phyloP scores from a whole-genome alignment of 1,140 invertebrate genomes.

The Idris sp. region DNA sequence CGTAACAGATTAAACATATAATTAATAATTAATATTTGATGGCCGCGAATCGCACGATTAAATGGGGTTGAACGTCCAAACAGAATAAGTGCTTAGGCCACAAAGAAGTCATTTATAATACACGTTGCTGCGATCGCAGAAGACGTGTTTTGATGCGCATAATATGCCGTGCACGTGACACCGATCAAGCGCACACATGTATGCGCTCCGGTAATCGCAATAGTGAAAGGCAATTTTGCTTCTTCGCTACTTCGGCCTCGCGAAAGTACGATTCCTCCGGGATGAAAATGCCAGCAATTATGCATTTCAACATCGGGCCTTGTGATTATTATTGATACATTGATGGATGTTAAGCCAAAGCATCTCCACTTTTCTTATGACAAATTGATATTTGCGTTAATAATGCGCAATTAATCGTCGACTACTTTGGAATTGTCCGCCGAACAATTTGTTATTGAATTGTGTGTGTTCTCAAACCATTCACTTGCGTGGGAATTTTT shows the following conservation, averaged over 20 bases:
- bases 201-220: constrained; percentile 29
- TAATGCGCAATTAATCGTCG: constrained; percentile 51
- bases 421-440: constrained; percentile 24
- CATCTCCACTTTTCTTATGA: constrained; percentile 34
- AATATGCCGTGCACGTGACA: constrained; percentile 42
- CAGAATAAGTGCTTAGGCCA: constrained; percentile 8
- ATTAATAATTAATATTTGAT: constrained; percentile 59
- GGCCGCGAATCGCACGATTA: constrained; percentile 25
- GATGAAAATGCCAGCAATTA: constrained; percentile 59
- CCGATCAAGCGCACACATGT: constrained; percentile 34
- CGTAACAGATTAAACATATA: constrained; percentile 50
- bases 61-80: too few species aligned
- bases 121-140: too few species aligned
- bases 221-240: constrained; percentile 57
- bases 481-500: constrained; percentile 38
- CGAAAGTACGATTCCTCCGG: constrained; percentile 41
- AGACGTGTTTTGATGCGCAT: too few species aligned
- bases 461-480: background rate
- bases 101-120: constrained; percentile 54
- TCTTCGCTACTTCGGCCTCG: constrained; percentile 27
- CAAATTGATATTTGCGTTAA: constrained; percentile 60
- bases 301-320: constrained; percentile 50
- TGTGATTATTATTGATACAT: constrained; percentile 40
- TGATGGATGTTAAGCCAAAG: constrained; percentile 35
- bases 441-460: constrained; percentile 32